Evolutionary conservation across 1,140 invertebrate species (phyloP).

Genomic region (Aphis craccivora): DNA sequence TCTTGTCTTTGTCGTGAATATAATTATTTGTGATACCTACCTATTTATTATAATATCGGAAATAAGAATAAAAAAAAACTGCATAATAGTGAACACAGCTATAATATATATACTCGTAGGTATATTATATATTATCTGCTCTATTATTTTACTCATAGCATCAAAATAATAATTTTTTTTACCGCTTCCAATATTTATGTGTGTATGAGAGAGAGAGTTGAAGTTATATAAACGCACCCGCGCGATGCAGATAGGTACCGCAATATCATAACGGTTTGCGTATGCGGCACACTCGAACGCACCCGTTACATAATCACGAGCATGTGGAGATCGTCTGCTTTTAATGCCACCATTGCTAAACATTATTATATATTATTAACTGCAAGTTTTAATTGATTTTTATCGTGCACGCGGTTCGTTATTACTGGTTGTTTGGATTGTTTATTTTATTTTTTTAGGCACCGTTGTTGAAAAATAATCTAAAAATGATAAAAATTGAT

Average conservation of each 20-base stretch:
- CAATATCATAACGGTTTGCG: background rate
- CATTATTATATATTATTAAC: background rate
- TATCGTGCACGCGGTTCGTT: background rate
- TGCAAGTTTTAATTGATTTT: slow-evolving; percentile 30
- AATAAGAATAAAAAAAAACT: too few species aligned
- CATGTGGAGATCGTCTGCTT: background rate
- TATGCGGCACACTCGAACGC: background rate
- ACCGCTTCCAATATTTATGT: background rate
- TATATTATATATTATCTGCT: too few species aligned
- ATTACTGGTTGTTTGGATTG: background rate
- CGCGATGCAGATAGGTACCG: background rate
- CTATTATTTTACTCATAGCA: background rate
- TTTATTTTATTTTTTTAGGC: background rate
- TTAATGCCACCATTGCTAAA: background rate
- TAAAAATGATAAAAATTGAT: background rate
- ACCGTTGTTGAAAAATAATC: background rate
- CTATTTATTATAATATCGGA: too few species aligned
- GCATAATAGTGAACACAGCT: too few species aligned
- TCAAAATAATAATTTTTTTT: background rate
- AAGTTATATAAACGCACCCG: background rate
- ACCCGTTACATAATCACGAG: background rate
- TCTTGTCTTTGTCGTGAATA: background rate
- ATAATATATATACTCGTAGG: too few species aligned
- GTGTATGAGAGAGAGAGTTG: background rate
- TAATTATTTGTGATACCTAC: background rate